phyloP scores from a whole-genome alignment of 2,888 invertebrate species.

The Pseudanteris insignis region DNA sequence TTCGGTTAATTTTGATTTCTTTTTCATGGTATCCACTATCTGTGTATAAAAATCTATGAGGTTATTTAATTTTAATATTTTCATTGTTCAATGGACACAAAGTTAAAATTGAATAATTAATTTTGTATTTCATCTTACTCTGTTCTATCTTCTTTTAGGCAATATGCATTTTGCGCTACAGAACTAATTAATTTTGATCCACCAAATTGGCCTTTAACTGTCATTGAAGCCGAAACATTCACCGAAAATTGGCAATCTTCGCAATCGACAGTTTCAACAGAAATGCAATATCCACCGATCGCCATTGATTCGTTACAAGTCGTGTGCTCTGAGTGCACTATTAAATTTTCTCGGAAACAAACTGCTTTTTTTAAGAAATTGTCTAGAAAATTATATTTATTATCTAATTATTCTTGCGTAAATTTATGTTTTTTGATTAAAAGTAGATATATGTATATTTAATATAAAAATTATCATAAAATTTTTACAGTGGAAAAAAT shows the following conservation, averaged over 20 bases:
- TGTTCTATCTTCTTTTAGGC: conserved; percentile 73
- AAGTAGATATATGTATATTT: too few species aligned
- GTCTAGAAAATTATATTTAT: conserved; percentile 41
- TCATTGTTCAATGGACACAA: too few species aligned
- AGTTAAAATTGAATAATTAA: too few species aligned
- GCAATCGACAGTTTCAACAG: conserved; percentile 67
- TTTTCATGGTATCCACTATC: conserved; percentile 68
- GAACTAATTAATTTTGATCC: conserved; percentile 72
- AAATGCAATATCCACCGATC: conserved; percentile 52
- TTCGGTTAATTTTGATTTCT: conserved; percentile 69
- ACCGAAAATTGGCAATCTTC: conserved; percentile 70
- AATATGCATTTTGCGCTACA: conserved; percentile 71
- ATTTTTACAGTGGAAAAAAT: too few species aligned
- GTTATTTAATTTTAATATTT: too few species aligned
- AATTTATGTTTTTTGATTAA: too few species aligned
- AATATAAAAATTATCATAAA: too few species aligned
- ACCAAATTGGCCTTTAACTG: conserved; percentile 69
- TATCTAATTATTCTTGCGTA: background rate
- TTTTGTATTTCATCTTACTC: conserved; percentile 66
- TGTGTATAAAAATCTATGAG: conserved; percentile 67
- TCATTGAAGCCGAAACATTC: conserved; percentile 72
- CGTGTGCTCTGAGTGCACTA: conserved; percentile 48
- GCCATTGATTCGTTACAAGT: conserved; percentile 36
- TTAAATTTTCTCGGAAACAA: conserved; percentile 54
- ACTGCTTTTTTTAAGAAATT: conserved; percentile 44